Conservation (phyloP, 2,113 vertebrate species). For the Lates calcarifer region DNA sequence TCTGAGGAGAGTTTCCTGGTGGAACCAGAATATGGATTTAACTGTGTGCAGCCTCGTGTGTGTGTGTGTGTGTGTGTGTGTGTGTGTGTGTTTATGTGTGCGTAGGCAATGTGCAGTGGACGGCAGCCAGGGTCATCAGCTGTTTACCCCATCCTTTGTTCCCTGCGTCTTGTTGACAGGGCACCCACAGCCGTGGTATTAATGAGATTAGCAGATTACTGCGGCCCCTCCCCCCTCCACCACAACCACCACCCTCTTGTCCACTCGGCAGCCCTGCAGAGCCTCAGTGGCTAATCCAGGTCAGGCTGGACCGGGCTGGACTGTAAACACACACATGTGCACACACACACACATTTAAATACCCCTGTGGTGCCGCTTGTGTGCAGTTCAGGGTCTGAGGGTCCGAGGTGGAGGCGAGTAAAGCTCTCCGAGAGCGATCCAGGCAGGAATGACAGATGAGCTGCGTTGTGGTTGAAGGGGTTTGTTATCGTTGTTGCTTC, state of each 20-base stretch:
- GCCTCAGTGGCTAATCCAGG: slow-evolving; percentile 66
- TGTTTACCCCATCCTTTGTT: slow-evolving; percentile 77
- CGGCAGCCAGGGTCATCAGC: slow-evolving; percentile 71
- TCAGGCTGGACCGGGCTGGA: slow-evolving; percentile 25
- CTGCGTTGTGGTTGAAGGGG: not conserved
- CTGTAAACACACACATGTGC: slow-evolving; percentile 23
- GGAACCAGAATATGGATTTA: slow-evolving; percentile 28
- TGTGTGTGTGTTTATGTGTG: slow-evolving; percentile 15
- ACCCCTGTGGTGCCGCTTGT: slow-evolving; percentile 29
- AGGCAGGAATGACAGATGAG: slow-evolving; percentile 6
- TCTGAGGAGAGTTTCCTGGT: slow-evolving; percentile 29
- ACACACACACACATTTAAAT: slow-evolving; percentile 11
- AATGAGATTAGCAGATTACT: slow-evolving; percentile 87
- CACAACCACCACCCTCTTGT: slow-evolving; percentile 58
- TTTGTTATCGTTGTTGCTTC: slow-evolving; percentile 26
- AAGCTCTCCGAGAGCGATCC: not conserved
- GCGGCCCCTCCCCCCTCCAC: slow-evolving; percentile 35
- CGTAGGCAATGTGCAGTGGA: slow-evolving; percentile 38
- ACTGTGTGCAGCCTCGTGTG: not conserved
- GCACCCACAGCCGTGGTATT: slow-evolving; percentile 69
- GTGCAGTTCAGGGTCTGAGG: slow-evolving; percentile 10
- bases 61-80: slow-evolving; percentile 10
- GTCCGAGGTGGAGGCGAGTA: not conserved
- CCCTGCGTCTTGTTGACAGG: slow-evolving; percentile 68
- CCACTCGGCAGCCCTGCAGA: slow-evolving; percentile 50